Evolutionary conservation across 2,113 vertebrate genomes (phyloP).

Genomic region (Hippocampus comes): DNA sequence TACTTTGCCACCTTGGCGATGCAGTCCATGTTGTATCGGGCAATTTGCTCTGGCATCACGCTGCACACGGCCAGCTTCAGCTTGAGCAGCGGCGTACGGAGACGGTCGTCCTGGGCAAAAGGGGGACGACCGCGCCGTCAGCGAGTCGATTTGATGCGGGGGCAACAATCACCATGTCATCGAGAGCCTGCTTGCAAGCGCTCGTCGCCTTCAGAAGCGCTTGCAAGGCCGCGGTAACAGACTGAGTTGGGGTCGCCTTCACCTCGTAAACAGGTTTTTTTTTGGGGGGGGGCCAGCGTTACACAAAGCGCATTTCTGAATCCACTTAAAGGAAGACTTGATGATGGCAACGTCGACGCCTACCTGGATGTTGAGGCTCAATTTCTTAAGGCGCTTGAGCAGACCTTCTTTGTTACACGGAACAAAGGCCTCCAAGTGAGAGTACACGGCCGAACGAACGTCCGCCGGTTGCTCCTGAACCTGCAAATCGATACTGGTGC

Average conservation of each 20-base stretch:
- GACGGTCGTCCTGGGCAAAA: slow-evolving; percentile 83
- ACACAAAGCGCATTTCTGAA: too few relatives aligned
- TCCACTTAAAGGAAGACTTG: too few relatives aligned
- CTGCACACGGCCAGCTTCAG: slow-evolving; percentile 93
- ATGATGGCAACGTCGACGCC: not conserved
- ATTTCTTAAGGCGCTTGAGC: slow-evolving; percentile 95
- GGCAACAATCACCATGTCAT: not conserved
- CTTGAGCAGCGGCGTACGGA: slow-evolving; percentile 88
- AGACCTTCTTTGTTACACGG: slow-evolving; percentile 96
- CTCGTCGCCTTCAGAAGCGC: too few relatives aligned
- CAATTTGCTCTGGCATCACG: slow-evolving; percentile 93
- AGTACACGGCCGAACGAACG: slow-evolving; percentile 83
- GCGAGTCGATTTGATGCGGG: not conserved
- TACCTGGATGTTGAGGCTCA: slow-evolving; percentile 97
- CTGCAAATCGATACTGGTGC: slow-evolving; percentile 90
- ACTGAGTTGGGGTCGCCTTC: too few relatives aligned
- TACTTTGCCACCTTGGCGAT: slow-evolving; percentile 93
- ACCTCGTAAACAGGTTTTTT: too few relatives aligned
- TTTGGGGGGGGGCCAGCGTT: too few relatives aligned
- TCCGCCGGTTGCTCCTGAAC: slow-evolving; percentile 84
- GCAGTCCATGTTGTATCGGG: slow-evolving; percentile 95
- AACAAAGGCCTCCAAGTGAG: slow-evolving; percentile 93
- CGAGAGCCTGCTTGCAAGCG: slow-evolving; percentile 7
- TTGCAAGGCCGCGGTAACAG: too few relatives aligned
- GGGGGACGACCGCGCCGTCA: not conserved